phyloP scores from a whole-genome alignment of 2,113 vertebrate genomes.

The Limanda limanda region DNA sequence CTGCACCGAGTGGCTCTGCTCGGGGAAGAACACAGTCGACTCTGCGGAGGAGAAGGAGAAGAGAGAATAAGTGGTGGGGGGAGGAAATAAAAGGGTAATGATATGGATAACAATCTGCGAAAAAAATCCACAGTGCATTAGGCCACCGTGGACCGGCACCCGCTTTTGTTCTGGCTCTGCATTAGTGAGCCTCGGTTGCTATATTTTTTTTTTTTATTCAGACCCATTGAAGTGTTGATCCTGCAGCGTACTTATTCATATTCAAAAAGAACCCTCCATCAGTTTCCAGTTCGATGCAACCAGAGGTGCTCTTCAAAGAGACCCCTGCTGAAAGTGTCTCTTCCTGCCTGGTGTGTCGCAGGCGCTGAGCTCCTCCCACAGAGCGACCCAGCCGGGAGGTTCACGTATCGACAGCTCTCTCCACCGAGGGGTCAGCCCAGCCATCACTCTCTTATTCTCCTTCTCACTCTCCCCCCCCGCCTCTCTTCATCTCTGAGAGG shows the following conservation, averaged over 20 bases:
- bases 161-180: constrained; percentile 53
- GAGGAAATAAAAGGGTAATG: constrained; percentile 25
- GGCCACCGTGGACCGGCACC: constrained; percentile 22
- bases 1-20: constrained; percentile 84
- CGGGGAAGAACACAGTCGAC: constrained; percentile 93
- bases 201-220: constrained; percentile 3
- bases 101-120: constrained; percentile 53
- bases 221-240: constrained; percentile 57
- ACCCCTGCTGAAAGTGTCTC: constrained; percentile 46
- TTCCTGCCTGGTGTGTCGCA: constrained; percentile 27
- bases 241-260: constrained; percentile 59
- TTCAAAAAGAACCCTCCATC: constrained; percentile 57
- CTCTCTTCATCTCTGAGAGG: constrained; percentile 31
- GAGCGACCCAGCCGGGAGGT: constrained; percentile 47
- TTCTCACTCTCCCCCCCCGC: not conserved
- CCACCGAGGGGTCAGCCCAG: constrained; percentile 46
- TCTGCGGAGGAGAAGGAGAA: constrained; percentile 78
- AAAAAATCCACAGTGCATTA: constrained; percentile 53
- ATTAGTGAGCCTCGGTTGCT: constrained; percentile 28
- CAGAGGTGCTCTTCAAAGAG: constrained; percentile 68
- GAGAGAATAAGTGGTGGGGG: constrained; percentile 1
- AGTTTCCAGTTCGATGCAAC: constrained; percentile 51
- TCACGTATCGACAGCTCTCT: constrained; percentile 20
- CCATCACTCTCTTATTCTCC: constrained; percentile 30
- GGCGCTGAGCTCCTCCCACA: constrained; percentile 36